Conservation (phyloP, 1,140 invertebrate species). For the Conus ventricosus region DNA sequence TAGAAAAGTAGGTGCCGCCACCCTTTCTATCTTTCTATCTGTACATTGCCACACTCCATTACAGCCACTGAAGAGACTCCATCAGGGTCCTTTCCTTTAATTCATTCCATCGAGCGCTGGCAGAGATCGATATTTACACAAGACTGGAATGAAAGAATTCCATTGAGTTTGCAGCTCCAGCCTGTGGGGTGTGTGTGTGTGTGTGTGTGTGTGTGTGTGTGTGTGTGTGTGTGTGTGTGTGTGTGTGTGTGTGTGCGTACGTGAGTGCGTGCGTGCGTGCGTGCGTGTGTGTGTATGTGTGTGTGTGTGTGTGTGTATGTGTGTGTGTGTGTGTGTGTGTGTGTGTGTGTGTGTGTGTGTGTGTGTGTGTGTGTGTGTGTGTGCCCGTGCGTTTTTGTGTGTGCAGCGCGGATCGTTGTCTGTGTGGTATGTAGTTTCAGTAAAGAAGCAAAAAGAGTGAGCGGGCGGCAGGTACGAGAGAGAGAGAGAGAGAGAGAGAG, state of each 20-base stretch:
- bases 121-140: too few relatives aligned
- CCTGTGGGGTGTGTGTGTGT: neutral
- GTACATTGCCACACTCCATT: too few relatives aligned
- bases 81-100: too few relatives aligned
- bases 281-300: neutral
- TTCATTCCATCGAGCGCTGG: too few relatives aligned
- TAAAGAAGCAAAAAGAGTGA: too few relatives aligned
- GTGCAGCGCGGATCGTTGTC: neutral
- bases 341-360: conserved; percentile 1
- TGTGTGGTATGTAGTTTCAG: neutral
- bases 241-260: neutral
- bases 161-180: too few relatives aligned
- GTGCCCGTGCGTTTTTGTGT: neutral
- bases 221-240: conserved; percentile 5
- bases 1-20: too few relatives aligned
- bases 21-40: too few relatives aligned
- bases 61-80: too few relatives aligned
- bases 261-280: neutral
- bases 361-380: neutral
- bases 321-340: neutral
- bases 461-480: too few relatives aligned
- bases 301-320: conserved; percentile 1
- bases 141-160: too few relatives aligned
- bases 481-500: too few relatives aligned
- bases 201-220: conserved; percentile 6